Base-by-base conservation (phyloP, 2,888 invertebrate species). In the Philaethria dido region DNA sequence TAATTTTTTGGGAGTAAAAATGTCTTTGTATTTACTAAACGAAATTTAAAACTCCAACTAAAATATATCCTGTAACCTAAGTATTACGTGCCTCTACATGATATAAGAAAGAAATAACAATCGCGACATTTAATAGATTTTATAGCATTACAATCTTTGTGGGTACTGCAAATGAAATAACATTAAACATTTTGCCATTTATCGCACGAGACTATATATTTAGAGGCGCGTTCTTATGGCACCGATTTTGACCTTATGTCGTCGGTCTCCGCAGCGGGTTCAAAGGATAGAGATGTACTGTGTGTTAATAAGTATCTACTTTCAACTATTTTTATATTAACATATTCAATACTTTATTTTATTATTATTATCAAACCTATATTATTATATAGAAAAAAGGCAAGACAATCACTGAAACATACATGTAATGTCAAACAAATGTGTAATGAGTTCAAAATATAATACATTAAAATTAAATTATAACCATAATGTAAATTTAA, bases 211-310 rank as follows among this genome's bases (percentile, higher is more conserved):
- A 85, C 88, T 88, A 88, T 88, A 89, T 87, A 88, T 88, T 64
- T 87, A 81, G 85, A 87, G 85, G 80, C 78, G 77, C 79, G 82
- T 80, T 82, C 85, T 85, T 85, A 86, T 83, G 84, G 87, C 80
- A 79, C 87, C 82, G 84, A 83, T 85, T 87, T 84, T 89, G 91
- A 91, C 89, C 92, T 87, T 89, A 87, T 87, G 88, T 87, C 85
- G n/a, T 86, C 88, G 87, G 88, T 89, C 82, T 83, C 82, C 83
- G 83, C 86, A 81, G 84, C 84, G 84, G 83, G 84, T 82, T 87
- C 82, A 83, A 83, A 85, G 84, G 81, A 85, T 52, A 79, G 80
- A 20, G 80, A 75, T 71, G 79, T 67, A 39, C 61, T 5, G 16
- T 55, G 13, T 1, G 18, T 22, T 3, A n/a, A n/a, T 2, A 39